Percentiles rank a stretch among this genome's conserved stretches.
phyloP scores from a whole-genome alignment of 2,113 vertebrate species.

The Malurus cyaneus region DNA sequence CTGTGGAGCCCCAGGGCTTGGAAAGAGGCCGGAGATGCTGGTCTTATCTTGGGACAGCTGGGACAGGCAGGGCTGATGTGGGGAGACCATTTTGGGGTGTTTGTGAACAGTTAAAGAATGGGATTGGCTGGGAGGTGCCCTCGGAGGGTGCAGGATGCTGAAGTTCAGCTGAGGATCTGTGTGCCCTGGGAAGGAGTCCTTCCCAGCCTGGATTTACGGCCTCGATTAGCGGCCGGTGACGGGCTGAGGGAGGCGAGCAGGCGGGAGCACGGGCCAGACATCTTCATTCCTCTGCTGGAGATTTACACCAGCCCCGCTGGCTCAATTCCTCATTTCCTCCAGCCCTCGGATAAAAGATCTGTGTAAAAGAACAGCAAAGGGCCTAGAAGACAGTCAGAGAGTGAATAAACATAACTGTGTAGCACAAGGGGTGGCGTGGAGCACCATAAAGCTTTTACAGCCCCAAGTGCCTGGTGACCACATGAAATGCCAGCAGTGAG shows the following conservation, averaged over 20 bases:
- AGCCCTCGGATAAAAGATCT: neutral
- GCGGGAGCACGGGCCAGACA: fast-evolving
- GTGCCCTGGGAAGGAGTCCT: neutral
- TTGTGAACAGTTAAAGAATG: fast-evolving
- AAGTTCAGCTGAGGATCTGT: neutral
- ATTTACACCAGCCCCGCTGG: neutral
- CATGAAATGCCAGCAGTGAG: neutral
- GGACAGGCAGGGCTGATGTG: neutral
- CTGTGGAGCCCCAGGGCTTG: neutral
- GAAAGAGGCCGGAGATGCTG: neutral
- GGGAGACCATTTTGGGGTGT: neutral
- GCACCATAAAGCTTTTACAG: slow-evolving; percentile 1
- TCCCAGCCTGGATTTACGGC: neutral
- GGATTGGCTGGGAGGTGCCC: fast-evolving
- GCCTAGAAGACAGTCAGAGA: neutral
- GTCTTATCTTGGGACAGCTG: neutral
- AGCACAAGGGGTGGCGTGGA: neutral
- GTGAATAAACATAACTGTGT: neutral
- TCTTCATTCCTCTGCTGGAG: neutral
- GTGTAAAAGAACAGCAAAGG: neutral
- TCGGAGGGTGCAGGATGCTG: neutral
- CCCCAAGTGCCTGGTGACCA: neutral
- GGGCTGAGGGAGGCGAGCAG: neutral
- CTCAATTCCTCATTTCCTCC: neutral
- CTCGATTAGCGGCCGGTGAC: neutral